These are phyloP conservation scores for Zaprionus ornatus DNA, from an alignment of 1,140 invertebrate species.

Conservation along the genomic window DNA sequence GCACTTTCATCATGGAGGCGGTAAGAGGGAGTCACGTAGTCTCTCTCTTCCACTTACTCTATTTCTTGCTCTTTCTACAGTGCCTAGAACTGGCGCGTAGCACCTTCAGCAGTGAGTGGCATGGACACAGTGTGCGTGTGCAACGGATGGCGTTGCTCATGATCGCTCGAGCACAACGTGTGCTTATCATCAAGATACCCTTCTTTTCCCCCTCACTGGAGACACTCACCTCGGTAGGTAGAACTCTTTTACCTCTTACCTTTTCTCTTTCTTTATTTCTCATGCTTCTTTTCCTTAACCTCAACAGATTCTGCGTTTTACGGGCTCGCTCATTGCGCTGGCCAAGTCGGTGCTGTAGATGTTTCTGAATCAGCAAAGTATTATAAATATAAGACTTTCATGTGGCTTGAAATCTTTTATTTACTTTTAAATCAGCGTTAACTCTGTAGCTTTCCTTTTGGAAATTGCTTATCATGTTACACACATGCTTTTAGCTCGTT, in stretches of 20 bases:
- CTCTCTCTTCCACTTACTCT: not conserved
- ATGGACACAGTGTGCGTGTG: constrained; percentile 56
- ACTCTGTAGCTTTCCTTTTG: not conserved
- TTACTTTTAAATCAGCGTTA: not conserved
- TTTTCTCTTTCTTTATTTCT: not conserved
- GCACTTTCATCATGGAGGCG: constrained; percentile 68
- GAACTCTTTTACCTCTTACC: not conserved
- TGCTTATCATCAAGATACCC: constrained; percentile 68
- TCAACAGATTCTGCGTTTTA: constrained; percentile 71
- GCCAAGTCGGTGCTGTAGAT: constrained; percentile 66
- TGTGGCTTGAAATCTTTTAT: not conserved
- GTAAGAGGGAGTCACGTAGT: constrained; percentile 26
- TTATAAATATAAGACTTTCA: not conserved
- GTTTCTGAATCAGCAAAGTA: no score
- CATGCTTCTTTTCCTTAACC: not conserved
- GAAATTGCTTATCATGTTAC: no score
- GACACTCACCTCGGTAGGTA: constrained; percentile 64
- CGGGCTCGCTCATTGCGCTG: constrained; percentile 73
- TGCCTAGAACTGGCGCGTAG: constrained; percentile 54
- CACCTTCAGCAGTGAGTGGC: constrained; percentile 70
- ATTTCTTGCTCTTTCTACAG: constrained; percentile 23
- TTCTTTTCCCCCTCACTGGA: constrained; percentile 75
- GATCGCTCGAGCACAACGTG: constrained; percentile 60
- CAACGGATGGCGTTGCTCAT: constrained; percentile 73
- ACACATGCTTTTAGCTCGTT: no score